These are phyloP conservation scores for Dione vanillae DNA, from an alignment of 2,888 invertebrate species.

Conservation along the genomic window DNA sequence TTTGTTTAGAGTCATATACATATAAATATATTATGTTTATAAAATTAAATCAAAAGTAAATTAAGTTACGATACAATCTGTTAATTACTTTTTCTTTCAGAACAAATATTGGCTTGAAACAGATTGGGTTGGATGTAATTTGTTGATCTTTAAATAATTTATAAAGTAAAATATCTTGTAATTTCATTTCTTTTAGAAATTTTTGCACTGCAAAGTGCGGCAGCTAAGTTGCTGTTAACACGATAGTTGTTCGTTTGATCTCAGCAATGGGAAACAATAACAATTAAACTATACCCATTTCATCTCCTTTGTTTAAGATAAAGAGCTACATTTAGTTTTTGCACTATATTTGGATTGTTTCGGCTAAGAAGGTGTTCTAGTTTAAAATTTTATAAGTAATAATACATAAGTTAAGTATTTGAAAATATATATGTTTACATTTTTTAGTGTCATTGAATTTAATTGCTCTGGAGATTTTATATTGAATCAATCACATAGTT, in stretches of 20 bases:
- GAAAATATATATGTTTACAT: too few species aligned
- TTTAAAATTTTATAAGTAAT: too few species aligned
- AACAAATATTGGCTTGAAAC: constrained; percentile 9
- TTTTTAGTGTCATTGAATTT: too few species aligned
- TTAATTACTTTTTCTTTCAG: constrained; percentile 12
- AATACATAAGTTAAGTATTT: too few species aligned
- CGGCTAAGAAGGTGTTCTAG: too few species aligned
- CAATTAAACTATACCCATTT: too few species aligned
- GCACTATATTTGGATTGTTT: too few species aligned
- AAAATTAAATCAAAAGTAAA: constrained; percentile 2
- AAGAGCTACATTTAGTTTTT: too few species aligned
- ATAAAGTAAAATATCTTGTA: background rate
- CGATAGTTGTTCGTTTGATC: background rate
- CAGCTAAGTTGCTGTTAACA: background rate
- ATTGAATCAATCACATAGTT: background rate
- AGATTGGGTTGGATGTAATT: background rate
- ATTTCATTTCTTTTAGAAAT: background rate
- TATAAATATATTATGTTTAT: background rate
- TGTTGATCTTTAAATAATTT: background rate
- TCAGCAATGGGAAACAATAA: background rate
- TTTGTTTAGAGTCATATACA: too few species aligned
- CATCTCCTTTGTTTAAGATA: too few species aligned
- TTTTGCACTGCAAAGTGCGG: background rate
- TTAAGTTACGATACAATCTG: background rate
- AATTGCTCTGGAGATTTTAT: background rate